These are phyloP conservation scores for Catharus bicknelli DNA, from an alignment of 2,113 vertebrate species.

Conservation along the genomic window DNA sequence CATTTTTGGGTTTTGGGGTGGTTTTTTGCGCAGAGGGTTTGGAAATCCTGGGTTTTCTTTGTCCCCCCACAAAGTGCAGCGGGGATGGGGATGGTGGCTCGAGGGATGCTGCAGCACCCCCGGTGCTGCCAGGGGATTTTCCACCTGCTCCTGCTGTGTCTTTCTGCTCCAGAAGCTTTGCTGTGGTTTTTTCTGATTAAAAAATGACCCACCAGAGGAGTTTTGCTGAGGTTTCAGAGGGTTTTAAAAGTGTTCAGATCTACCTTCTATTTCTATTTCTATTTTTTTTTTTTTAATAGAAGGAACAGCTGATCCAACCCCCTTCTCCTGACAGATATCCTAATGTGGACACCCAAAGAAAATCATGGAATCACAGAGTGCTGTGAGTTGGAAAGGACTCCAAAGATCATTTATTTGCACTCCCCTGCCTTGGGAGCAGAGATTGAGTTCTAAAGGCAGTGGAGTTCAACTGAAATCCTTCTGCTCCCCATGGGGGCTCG, in stretches of 20 bases:
- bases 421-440: neutral
- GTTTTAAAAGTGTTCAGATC: neutral
- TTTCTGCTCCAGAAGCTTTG: neutral
- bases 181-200: neutral
- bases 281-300: too few species aligned
- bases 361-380: neutral
- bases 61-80: accelerated
- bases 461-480: neutral
- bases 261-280: accelerated
- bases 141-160: accelerated
- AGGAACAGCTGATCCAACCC: neutral
- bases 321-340: neutral
- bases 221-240: neutral
- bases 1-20: neutral
- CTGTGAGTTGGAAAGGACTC: neutral
- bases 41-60: slow-evolving; percentile 33
- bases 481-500: accelerated
- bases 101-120: neutral
- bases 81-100: accelerated
- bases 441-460: accelerated
- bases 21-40: neutral
- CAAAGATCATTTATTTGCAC: neutral
- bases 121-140: neutral
- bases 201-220: neutral
- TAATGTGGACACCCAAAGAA: neutral